Evolutionary conservation across 2,113 vertebrate genomes (phyloP).

Genomic region (Paedocypris sp.): DNA sequence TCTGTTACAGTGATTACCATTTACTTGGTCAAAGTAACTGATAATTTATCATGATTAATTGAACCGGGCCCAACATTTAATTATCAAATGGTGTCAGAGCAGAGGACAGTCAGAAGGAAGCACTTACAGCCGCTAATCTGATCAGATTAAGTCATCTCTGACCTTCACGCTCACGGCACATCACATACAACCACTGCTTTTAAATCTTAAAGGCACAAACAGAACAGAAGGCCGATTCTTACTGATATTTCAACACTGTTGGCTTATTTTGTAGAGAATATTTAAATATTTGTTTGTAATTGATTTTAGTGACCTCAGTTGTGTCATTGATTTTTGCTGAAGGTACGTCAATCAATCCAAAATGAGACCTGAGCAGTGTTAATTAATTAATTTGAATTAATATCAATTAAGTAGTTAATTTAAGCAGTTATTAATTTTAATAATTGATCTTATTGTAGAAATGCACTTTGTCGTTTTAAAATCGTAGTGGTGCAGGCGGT

Average conservation of each 20-base stretch:
- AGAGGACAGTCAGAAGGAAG: constrained; percentile 2
- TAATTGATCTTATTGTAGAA: no score
- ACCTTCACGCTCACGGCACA: not conserved
- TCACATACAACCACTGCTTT: constrained; percentile 2
- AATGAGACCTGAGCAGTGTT: no score
- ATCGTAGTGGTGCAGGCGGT: no score
- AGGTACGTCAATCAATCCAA: no score
- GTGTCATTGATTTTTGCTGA: no score
- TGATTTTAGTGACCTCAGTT: no score
- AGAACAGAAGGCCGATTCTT: not conserved
- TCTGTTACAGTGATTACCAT: constrained; percentile 58
- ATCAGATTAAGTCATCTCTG: constrained; percentile 13
- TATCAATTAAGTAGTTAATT: no score
- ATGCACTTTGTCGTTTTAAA: no score
- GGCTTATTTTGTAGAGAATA: no score
- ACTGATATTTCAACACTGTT: not conserved
- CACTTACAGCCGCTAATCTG: constrained; percentile 20
- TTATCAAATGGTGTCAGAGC: constrained; percentile 39
- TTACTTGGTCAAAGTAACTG: constrained; percentile 54
- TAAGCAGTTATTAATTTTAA: no score
- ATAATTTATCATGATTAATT: constrained; percentile 57
- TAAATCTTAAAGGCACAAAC: constrained; percentile 4
- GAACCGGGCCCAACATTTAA: constrained; percentile 46
- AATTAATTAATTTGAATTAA: no score
- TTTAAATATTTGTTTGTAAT: no score